phyloP scores from a whole-genome alignment of 2,888 invertebrate species.

The Cephus pulcher region DNA sequence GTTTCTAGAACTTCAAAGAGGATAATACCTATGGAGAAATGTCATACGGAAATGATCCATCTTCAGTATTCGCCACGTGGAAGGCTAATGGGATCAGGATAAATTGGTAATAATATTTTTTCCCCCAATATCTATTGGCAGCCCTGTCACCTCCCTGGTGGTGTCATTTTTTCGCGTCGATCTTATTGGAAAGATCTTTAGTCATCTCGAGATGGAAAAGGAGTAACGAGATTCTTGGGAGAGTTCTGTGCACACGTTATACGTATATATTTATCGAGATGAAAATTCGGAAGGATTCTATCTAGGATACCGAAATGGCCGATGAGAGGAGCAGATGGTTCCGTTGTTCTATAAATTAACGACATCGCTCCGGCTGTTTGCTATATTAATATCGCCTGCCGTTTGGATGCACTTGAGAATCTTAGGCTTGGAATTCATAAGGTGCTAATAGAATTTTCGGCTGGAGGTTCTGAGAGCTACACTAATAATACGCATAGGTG shows the following conservation, averaged over 20 bases:
- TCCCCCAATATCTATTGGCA: background rate
- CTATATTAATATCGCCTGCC: constrained; percentile 8
- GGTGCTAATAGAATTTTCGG: constrained; percentile 12
- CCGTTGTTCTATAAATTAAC: constrained; percentile 1
- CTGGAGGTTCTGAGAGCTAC: background rate
- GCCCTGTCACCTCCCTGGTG: background rate
- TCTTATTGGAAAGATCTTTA: background rate
- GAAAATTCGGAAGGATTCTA: background rate
- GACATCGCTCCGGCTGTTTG: constrained; percentile 2
- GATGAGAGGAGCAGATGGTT: background rate
- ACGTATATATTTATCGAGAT: background rate
- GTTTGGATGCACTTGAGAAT: constrained; percentile 1
- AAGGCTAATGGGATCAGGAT: background rate
- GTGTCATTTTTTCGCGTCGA: background rate
- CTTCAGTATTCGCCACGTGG: too few species aligned
- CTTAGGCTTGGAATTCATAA: constrained; percentile 6
- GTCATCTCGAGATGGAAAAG: background rate
- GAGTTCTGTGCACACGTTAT: background rate
- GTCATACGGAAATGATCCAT: background rate
- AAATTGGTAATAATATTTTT: background rate
- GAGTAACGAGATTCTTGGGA: background rate
- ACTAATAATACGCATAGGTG: background rate
- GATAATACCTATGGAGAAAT: background rate
- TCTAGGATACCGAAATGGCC: background rate
- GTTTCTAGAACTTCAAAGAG: background rate